Evolutionary conservation across 1,140 invertebrate species (phyloP), one percentile per base, ranked within the genome.

Genomic region (Ridgeia piscesae): DNA sequence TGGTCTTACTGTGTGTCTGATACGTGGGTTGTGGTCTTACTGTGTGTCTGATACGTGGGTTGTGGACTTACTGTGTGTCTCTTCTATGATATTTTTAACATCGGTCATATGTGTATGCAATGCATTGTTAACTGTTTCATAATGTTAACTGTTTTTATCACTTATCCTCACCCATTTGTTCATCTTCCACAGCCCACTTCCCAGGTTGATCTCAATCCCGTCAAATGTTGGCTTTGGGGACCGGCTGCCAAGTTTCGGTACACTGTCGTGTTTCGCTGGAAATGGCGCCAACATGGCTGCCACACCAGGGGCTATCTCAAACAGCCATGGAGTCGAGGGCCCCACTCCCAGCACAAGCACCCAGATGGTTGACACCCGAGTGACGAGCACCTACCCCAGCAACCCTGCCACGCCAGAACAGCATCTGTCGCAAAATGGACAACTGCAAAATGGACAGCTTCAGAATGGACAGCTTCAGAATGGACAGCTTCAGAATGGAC

Each of bases 201-300:
- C 91, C 11, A 33, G 6, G 33, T 88, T 92, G 42, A 88, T 92
- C 91, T 88, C 50, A 6, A 77, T 92, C 35, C 91, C 91, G 21
- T 92, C 91, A n/a, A 88, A 92, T 21, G 34, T 89, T 33, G 91
- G 91, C 17, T 92, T 92, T 34, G 91, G 91, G 42, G 91, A 92
- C 35, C 50, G 8, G 42, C 88, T 92, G 33, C 91, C 91, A 33
- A 91, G 4, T 50, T 48, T 91, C 34, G 11, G 48, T 77, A 21
- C 58, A 9, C 33, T 77, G 33, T 34, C 91, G 14, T 89, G 50
- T 42, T 35, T 92, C 34, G 21, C 91, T 14, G 88, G 91, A 77
- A 17, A 77, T 21, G 27, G 2, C 6, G 27, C 58, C 58, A 77
- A 77, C 27, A 77, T 77, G 58, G 58, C 58, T 21, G 58, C 58